Evolutionary conservation across 1,140 invertebrate genomes (phyloP).

Genomic region (Zophobas atratus): DNA sequence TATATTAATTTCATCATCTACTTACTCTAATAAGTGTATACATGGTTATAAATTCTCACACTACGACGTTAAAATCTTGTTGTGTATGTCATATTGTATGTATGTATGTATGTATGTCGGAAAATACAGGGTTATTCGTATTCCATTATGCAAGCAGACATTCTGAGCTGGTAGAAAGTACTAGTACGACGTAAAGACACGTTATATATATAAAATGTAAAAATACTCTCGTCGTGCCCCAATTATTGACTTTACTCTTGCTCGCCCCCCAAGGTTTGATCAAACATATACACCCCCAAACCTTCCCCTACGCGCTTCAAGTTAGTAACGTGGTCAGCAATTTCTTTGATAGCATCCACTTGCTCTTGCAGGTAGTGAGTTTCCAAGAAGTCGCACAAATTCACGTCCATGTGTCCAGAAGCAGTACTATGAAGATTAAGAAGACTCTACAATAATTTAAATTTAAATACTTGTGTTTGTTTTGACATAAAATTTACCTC

Average conservation of each 20-base stretch:
- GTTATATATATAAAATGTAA: background rate
- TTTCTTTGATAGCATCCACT: constrained; percentile 82
- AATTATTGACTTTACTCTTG: constrained; percentile 15
- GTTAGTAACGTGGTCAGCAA: constrained; percentile 81
- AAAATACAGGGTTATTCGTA: too few species aligned
- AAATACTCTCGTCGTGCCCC: background rate
- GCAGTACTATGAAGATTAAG: constrained; percentile 79
- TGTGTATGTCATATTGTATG: too few species aligned
- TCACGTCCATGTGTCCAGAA: constrained; percentile 77
- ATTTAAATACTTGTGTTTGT: constrained; percentile 16
- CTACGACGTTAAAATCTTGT: too few species aligned
- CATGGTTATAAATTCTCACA: too few species aligned
- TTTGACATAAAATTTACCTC: constrained; percentile 66
- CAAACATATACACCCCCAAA: constrained; percentile 82
- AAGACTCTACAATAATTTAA: constrained; percentile 71
- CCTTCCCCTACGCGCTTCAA: constrained; percentile 81
- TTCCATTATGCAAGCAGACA: too few species aligned
- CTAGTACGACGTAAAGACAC: too few species aligned
- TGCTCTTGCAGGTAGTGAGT: constrained; percentile 82
- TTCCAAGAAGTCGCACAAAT: constrained; percentile 82
- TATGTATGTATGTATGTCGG: too few species aligned
- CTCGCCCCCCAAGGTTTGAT: constrained; percentile 73
- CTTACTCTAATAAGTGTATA: too few species aligned
- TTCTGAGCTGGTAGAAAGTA: too few species aligned
- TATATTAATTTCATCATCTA: background rate